phyloP scores from a whole-genome alignment of 2,888 invertebrate genomes.

The Clepsis dumicolana region DNA sequence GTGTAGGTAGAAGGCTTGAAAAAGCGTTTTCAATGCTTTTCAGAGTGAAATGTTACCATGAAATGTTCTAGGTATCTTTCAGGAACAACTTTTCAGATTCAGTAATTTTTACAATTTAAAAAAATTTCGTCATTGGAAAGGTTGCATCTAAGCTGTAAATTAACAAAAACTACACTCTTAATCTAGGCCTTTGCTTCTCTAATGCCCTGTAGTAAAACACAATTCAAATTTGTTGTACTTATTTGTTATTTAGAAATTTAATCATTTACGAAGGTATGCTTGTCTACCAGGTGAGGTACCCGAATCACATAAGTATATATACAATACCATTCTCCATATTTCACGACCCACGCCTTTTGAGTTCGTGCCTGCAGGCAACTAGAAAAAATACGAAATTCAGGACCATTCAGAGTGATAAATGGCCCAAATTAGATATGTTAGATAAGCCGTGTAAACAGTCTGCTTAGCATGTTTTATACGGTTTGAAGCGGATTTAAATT shows the following conservation, averaged over 20 bases:
- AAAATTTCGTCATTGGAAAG: too few relatives aligned
- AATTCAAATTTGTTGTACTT: not conserved
- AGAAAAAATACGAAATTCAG: conserved; percentile 12
- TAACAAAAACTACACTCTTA: too few relatives aligned
- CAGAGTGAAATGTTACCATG: not conserved
- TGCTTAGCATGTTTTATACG: conserved; percentile 29
- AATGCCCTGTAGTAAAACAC: not conserved
- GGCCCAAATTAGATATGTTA: conserved; percentile 22
- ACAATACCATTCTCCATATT: not conserved
- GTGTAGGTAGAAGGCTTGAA: conserved; percentile 17
- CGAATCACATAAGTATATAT: not conserved
- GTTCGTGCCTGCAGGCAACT: not conserved
- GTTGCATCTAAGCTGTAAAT: too few relatives aligned
- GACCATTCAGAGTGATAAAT: conserved; percentile 32
- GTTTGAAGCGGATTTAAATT: conserved; percentile 16
- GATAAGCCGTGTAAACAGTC: conserved; percentile 18
- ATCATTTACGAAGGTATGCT: not conserved
- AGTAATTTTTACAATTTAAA: not conserved
- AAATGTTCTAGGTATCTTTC: not conserved
- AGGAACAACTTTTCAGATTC: too few relatives aligned
- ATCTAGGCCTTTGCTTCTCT: too few relatives aligned
- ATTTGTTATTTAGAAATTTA: not conserved
- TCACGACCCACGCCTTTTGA: conserved; percentile 7
- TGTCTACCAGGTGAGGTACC: not conserved
- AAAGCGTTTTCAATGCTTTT: not conserved